These are phyloP conservation scores for Ormyrus pomaceus DNA, from an alignment of 2,888 invertebrate species.

Conservation along the genomic window DNA sequence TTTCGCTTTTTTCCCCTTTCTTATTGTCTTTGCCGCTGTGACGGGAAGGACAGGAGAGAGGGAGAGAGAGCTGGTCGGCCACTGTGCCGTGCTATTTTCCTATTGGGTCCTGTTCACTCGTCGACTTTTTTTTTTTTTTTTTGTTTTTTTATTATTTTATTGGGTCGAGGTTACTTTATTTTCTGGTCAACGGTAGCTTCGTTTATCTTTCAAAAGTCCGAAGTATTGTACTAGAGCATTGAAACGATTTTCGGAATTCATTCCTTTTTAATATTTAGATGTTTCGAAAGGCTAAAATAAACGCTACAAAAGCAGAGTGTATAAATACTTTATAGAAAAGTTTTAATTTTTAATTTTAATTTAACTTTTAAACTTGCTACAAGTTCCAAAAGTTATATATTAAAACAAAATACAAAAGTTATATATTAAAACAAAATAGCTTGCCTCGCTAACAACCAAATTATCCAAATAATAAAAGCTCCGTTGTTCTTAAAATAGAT, in stretches of 20 bases:
- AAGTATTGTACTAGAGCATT: not conserved
- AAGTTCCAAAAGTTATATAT: too few relatives aligned
- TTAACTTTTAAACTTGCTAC: too few relatives aligned
- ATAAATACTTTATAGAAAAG: not conserved
- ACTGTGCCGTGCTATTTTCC: slow-evolving; percentile 28
- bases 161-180: not conserved
- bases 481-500: too few relatives aligned
- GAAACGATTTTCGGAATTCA: too few relatives aligned
- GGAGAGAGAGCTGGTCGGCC: not conserved
- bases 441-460: too few relatives aligned
- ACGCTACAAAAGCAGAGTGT: too few relatives aligned
- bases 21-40: slow-evolving; percentile 18
- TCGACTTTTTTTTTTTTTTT: not conserved
- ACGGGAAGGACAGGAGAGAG: not conserved
- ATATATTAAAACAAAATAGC: too few relatives aligned
- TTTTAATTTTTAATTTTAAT: not conserved
- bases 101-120: not conserved
- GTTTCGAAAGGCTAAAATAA: too few relatives aligned
- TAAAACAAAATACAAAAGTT: too few relatives aligned
- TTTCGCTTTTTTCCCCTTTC: not conserved
- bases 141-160: slow-evolving; percentile 15
- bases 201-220: not conserved
- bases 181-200: not conserved
- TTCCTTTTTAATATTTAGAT: too few relatives aligned
- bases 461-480: too few relatives aligned